Evolutionary conservation across 2,888 invertebrate genomes (phyloP), one percentile per base, ranked within the genome.

Genomic region (Agrochola lota): DNA sequence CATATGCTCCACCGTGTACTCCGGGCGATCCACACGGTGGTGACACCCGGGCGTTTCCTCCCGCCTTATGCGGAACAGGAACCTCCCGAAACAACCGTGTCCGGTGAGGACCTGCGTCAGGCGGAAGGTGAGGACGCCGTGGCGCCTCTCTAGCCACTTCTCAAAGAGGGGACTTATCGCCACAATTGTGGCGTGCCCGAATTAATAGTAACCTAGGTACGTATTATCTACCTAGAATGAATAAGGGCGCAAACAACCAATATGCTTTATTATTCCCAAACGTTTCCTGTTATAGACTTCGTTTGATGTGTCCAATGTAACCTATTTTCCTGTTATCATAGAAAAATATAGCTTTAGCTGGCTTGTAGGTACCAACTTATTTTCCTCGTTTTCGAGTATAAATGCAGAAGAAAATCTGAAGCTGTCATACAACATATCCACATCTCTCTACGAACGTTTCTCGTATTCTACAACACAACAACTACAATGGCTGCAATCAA

Each of bases 401-500:
- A 70, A 77, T 60, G 70, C 17, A 26, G 20, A 35, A 15, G 26
- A n/a, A n/a, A 1, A 0, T 71, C 20, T 70, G 2, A 35, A 55
- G 12, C 26, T 52, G n/a, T 80, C 43, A 80, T 60, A 77, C 52
- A 55, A 17, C 60, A 46, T 9, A 7, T 62, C 17, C 2, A 71
- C 26, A 55, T 62, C 35, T 80, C 80, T 43, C n/a, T 8, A 7
- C 46, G 46, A 63, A 49, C 74, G 26, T 46, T 57, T 55, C 81
- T 78, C 40, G 11, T 64, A 30, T 52, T 43, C 17, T 6, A 23
- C 52, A 11, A 62, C 43, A 46, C 35, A 52, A 71, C 30, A 43
- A 67, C 3, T 23, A 62, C 12, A 82, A 77, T 80, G 83, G 81
- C 59, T 30, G 64, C 64, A 23, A 35, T 74, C 59, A 78, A 81